Percentiles rank a stretch among this genome's conserved stretches.
phyloP scores from a whole-genome alignment of 2,888 invertebrate genomes.

The Barypeithes pellucidus region DNA sequence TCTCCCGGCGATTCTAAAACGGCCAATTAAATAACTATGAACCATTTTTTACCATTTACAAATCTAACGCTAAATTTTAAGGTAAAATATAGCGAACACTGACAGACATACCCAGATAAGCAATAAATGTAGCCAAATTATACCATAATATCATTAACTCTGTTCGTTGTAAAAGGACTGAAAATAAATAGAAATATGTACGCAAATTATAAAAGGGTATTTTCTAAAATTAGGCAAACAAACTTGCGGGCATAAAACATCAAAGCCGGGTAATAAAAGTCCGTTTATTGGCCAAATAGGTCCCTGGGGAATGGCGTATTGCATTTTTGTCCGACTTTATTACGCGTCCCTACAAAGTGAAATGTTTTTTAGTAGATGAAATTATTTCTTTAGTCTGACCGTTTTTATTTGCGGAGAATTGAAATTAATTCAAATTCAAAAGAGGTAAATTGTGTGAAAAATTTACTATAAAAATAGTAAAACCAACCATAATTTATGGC shows the following conservation, averaged over 20 bases:
- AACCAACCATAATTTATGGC: too few relatives aligned
- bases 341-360: constrained; percentile 9
- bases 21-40: too few relatives aligned
- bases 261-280: constrained; percentile 16
- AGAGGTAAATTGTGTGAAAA: too few relatives aligned
- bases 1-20: too few relatives aligned
- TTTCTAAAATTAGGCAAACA: constrained; percentile 8
- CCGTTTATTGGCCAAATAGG: constrained; percentile 11
- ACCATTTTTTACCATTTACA: too few relatives aligned
- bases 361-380: constrained; percentile 3
- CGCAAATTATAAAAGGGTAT: constrained; percentile 8
- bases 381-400: background rate
- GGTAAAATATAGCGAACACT: too few relatives aligned
- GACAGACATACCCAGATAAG: too few relatives aligned
- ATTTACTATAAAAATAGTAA: too few relatives aligned
- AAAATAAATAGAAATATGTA: background rate
- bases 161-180: background rate
- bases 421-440: too few relatives aligned
- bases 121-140: too few relatives aligned
- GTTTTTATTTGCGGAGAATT: too few relatives aligned
- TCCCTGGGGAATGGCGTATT: background rate
- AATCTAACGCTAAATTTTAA: too few relatives aligned
- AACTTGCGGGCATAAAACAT: constrained; percentile 17
- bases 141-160: background rate
- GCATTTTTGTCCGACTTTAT: constrained; percentile 20